Conservation (phyloP, 2,797 vertebrate genomes). For the Taenioides sp. region DNA sequence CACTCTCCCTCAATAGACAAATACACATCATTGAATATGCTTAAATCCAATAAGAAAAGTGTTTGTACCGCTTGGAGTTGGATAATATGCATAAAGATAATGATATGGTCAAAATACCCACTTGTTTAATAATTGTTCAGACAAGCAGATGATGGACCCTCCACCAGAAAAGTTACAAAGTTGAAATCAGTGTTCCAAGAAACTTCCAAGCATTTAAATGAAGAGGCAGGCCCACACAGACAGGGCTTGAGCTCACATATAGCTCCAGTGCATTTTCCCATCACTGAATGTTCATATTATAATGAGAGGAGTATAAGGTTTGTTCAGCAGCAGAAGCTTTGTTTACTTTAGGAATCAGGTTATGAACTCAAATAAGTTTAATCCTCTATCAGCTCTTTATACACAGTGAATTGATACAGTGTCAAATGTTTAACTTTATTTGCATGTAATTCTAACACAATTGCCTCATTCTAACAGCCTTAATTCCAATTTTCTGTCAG, state of each 20-base stretch:
- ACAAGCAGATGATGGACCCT: too few species aligned
- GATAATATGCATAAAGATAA: too few species aligned
- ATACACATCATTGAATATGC: too few species aligned
- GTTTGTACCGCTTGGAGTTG: too few species aligned
- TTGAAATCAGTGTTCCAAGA: constrained; percentile 3
- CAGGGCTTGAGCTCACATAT: neutral
- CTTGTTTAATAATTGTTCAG: too few species aligned
- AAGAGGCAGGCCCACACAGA: neutral
- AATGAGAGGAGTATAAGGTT: neutral
- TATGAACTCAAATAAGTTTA: neutral
- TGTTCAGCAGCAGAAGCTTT: neutral
- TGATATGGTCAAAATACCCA: too few species aligned
- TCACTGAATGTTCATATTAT: neutral
- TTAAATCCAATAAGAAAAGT: too few species aligned
- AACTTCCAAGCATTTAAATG: neutral
- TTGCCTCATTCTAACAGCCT: neutral
- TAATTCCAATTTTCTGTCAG: neutral
- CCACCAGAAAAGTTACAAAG: too few species aligned
- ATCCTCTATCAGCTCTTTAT: neutral
- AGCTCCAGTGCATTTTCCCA: neutral
- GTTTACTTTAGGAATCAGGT: neutral
- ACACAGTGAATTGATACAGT: neutral
- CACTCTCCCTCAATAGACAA: too few species aligned
- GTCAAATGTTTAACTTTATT: neutral
- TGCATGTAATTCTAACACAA: neutral